Evolutionary conservation across 1,140 invertebrate genomes (phyloP).

Genomic region (Triops cancriformis): DNA sequence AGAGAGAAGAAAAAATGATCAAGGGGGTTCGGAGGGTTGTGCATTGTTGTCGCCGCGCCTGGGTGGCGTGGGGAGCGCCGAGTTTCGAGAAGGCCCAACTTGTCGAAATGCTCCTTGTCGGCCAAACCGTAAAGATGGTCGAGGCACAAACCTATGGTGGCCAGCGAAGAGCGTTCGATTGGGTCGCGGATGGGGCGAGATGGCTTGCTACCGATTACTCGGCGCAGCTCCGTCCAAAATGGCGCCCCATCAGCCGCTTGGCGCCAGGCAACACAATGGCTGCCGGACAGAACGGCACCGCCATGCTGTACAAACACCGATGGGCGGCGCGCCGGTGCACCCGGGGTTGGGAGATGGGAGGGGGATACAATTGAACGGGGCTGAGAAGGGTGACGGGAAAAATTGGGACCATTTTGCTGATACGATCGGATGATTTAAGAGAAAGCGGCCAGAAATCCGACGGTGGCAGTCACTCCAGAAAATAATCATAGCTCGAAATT

Average conservation of each 20-base stretch:
- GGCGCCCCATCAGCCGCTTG: not conserved
- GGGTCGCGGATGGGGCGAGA: not conserved
- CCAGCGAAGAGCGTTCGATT: not conserved
- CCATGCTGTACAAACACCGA: not conserved
- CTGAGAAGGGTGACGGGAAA: too few species aligned
- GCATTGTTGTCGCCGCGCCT: not conserved
- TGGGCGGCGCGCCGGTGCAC: not conserved
- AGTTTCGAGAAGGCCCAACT: too few species aligned
- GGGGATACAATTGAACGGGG: too few species aligned
- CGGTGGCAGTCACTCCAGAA: too few species aligned
- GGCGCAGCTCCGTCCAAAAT: not conserved
- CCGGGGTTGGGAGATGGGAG: not conserved
- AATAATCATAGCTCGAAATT: too few species aligned
- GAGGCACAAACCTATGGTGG: not conserved
- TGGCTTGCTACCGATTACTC: not conserved
- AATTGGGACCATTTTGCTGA: too few species aligned
- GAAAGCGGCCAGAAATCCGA: too few species aligned
- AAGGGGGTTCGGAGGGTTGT: too few species aligned
- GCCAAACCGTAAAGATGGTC: not conserved
- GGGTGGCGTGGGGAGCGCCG: too few species aligned
- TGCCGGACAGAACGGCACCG: constrained; percentile 5
- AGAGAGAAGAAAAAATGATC: too few species aligned
- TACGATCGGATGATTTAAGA: too few species aligned
- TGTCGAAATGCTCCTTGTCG: too few species aligned
- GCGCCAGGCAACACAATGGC: constrained; percentile 7